Conservation (phyloP, 2,888 invertebrate genomes). For the Mycogona germanica region DNA sequence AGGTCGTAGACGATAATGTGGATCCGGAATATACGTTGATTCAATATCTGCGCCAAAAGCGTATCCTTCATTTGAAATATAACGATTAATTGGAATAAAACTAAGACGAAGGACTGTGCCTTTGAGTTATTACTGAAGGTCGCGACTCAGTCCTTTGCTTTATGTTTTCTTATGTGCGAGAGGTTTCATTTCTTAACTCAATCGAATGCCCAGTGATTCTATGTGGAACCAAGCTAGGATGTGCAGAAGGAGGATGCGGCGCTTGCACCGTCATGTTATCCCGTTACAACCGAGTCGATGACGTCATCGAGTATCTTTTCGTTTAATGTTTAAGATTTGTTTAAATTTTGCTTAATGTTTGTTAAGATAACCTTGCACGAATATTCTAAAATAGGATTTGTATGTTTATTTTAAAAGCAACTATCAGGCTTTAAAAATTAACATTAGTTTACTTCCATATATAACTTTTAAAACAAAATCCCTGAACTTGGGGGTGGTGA, state of each 20-base stretch:
- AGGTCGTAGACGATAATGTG: slow-evolving; percentile 57
- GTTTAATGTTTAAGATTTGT: no score
- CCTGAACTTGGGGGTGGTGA: no score
- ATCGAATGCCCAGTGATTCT: slow-evolving; percentile 44
- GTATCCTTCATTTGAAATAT: slow-evolving; percentile 37
- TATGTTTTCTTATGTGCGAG: neutral
- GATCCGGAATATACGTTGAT: slow-evolving; percentile 77
- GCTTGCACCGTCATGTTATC: slow-evolving; percentile 92
- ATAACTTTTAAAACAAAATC: no score
- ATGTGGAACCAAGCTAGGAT: slow-evolving; percentile 85
- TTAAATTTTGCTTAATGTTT: no score
- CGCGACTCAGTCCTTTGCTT: neutral
- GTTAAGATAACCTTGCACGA: no score
- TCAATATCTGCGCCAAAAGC: slow-evolving; percentile 62
- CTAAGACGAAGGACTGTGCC: neutral
- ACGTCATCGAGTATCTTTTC: slow-evolving; percentile 31
- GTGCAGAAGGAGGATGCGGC: slow-evolving; percentile 90
- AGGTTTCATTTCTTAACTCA: neutral
- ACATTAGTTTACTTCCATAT: no score
- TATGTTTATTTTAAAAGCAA: no score
- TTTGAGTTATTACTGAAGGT: neutral
- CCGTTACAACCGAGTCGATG: slow-evolving; percentile 45
- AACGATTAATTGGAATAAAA: neutral
- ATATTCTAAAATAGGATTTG: no score
- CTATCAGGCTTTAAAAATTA: no score